Evolutionary conservation across 2,888 invertebrate species (phyloP), one percentile per base, ranked within the genome.

Genomic region (Archaeoteleia sp.): DNA sequence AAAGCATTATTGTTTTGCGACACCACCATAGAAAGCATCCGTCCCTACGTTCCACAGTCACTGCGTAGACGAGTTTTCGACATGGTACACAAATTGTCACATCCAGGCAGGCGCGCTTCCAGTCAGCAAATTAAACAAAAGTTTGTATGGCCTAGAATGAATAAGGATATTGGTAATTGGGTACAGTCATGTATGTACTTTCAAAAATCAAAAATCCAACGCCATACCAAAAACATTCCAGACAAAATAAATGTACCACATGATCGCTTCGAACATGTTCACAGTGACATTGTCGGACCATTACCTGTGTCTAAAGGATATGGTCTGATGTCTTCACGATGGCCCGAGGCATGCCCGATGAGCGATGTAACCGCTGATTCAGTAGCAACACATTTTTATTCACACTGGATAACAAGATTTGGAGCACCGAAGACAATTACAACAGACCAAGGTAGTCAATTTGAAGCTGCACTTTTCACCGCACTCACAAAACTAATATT

Each of bases 281-380:
- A 87, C 70, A 75, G 87, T 2, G 85, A 87, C 70, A 71, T 87
- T 4, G 78, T 87, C 1, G 85, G 85, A 1, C 86, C 86, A 0
- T 62, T 86, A 7, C 82, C 85, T 10, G 4, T 54, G 1, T 72
- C 74, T 0, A 20, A 71, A 8, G 80, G 76, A 5, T 77, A 63
- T 49, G 60, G 66, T 67, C 78, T 2, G 78, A 81, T 29, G 9
- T 74, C 67, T 37, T 57, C 71, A 0, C 72, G 77, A 20, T 77
- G 57, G 53, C 66, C 66, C 5, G 46, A 53, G 23, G 58, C 58
- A 1, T 9, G 39, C 3, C 55, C 67, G 1, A 6, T 67, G 1
- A 6, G n/a, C 5, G 39, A 60, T 32, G 45, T 39, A 7, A 45
- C 51, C 9, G 60, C 46, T 0, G 45, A 53, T 1, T 80, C 82